These are phyloP conservation scores for Hipposideros larvatus DNA, from an alignment of 2,797 vertebrate genomes.

Conservation along the genomic window DNA sequence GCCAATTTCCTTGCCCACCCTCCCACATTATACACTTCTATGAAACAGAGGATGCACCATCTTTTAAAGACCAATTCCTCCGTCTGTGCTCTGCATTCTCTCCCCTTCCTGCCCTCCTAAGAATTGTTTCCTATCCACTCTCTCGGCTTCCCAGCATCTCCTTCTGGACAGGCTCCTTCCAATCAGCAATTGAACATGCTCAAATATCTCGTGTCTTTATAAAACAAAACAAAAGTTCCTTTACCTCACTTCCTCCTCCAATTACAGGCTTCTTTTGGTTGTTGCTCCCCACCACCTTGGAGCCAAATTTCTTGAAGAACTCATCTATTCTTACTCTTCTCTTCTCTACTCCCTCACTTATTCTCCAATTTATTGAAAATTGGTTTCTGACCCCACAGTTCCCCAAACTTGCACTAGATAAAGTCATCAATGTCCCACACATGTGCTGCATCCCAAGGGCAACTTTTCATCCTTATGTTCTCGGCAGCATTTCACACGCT, in stretches of 20 bases:
- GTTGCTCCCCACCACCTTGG: not conserved
- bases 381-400: not conserved
- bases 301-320: not conserved
- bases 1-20: not conserved
- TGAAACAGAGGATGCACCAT: not conserved
- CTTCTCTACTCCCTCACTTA: not conserved
- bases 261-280: not conserved
- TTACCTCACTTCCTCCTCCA: not conserved
- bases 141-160: not conserved
- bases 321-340: not conserved
- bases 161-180: not conserved
- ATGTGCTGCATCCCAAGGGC: not conserved
- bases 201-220: not conserved
- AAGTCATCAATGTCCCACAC: not conserved
- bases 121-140: not conserved
- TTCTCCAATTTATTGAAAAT: not conserved
- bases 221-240: not conserved
- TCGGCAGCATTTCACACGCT: not conserved
- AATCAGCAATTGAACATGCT: not conserved
- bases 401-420: not conserved
- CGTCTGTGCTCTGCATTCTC: not conserved
- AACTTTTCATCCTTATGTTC: not conserved
- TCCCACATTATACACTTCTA: not conserved
- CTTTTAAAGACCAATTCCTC: not conserved
- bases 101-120: not conserved